These are phyloP conservation scores for Crepidodera aurea DNA, from an alignment of 2,888 invertebrate species.

Conservation along the genomic window DNA sequence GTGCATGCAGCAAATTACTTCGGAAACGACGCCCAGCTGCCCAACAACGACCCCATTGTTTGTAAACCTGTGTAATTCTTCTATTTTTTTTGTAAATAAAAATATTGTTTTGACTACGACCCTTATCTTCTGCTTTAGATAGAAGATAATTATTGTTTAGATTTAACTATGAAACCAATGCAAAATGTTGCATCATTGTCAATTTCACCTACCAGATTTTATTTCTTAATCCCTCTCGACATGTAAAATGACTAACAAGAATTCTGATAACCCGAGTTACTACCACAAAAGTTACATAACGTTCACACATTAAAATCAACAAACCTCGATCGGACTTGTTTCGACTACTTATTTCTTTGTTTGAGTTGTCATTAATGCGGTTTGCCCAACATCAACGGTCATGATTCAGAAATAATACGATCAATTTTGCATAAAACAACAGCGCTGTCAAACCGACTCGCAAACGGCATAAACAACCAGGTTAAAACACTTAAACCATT, in stretches of 20 bases:
- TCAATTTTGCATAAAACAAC: slow-evolving; percentile 34
- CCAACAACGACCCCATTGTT: no score
- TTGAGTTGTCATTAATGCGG: slow-evolving; percentile 6
- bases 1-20: no score
- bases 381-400: slow-evolving; percentile 21
- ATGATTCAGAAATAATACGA: slow-evolving; percentile 31
- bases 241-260: background rate
- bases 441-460: slow-evolving; percentile 20
- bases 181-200: no score
- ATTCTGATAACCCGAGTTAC: background rate
- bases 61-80: no score
- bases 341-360: slow-evolving; percentile 5
- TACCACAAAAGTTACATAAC: slow-evolving; percentile 1
- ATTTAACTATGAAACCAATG: no score
- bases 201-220: background rate
- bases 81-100: no score
- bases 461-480: slow-evolving; percentile 13
- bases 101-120: no score
- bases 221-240: background rate
- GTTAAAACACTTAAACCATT: slow-evolving; percentile 7
- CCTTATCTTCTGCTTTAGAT: no score
- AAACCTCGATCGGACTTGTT: slow-evolving; percentile 1
- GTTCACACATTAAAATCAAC: slow-evolving; percentile 1
- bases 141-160: no score
- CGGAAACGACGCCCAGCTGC: no score